Percentiles rank a stretch among this genome's conserved stretches.
These are phyloP conservation scores for Formica aserva DNA, from an alignment of 2,888 invertebrate species.

Conservation along the genomic window DNA sequence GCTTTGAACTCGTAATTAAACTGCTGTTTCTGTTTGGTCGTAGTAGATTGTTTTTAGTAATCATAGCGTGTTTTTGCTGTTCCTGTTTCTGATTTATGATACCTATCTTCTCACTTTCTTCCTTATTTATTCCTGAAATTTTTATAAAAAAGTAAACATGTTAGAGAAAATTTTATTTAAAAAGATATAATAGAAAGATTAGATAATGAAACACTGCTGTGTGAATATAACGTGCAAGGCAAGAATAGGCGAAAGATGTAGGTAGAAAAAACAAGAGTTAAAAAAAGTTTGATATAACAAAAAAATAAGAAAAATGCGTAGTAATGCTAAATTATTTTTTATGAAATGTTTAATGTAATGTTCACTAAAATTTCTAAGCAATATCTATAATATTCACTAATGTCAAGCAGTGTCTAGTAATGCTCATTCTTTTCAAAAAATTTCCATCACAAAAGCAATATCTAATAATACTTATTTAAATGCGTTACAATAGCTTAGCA, in stretches of 20 bases:
- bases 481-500: neutral
- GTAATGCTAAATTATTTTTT: neutral
- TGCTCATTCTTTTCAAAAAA: neutral
- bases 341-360: neutral
- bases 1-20: conserved; percentile 78
- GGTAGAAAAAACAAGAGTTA: too few relatives aligned
- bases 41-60: conserved; percentile 83
- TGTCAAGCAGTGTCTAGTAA: neutral
- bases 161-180: neutral
- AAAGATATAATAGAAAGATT: too few relatives aligned
- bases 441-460: neutral
- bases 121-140: conserved; percentile 78
- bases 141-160: neutral
- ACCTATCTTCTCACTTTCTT: conserved; percentile 53
- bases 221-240: too few relatives aligned
- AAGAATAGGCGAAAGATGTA: too few relatives aligned
- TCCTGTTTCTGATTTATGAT: conserved; percentile 70
- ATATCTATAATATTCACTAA: too few relatives aligned
- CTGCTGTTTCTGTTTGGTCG: conserved; percentile 81
- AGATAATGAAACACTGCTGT: too few relatives aligned
- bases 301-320: too few relatives aligned
- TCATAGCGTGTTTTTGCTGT: conserved; percentile 83
- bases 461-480: neutral
- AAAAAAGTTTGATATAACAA: too few relatives aligned
- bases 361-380: neutral